Percentiles rank a stretch among this genome's conserved stretches.
phyloP scores from a whole-genome alignment of 2,888 invertebrate species.

The Fragum sueziense region DNA sequence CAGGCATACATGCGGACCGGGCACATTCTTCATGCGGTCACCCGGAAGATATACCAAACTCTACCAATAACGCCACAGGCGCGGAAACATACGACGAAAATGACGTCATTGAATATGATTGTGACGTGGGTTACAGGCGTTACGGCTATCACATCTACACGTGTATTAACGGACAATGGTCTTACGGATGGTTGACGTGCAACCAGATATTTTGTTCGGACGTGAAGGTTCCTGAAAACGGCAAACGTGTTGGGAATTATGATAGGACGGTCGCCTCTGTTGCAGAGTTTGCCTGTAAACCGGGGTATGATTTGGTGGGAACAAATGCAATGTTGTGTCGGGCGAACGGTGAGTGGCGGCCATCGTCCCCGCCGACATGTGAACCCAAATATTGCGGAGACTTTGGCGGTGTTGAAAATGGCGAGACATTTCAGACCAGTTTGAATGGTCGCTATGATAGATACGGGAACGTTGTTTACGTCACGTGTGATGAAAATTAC shows the following conservation, averaged over 20 bases:
- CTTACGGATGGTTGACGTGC: slow-evolving; percentile 16
- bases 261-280: slow-evolving; percentile 4
- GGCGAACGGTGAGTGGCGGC: slow-evolving; percentile 30
- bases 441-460: background rate
- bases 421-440: slow-evolving; percentile 13
- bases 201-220: slow-evolving; percentile 6
- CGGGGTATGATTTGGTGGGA: slow-evolving; percentile 24
- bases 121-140: slow-evolving; percentile 25
- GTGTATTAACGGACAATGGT: slow-evolving; percentile 8
- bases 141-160: background rate
- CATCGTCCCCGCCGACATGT: slow-evolving; percentile 28
- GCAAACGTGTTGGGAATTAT: background rate
- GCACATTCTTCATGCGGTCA: background rate
- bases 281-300: slow-evolving; percentile 21
- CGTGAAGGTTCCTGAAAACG: slow-evolving; percentile 31
- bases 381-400: slow-evolving; percentile 29
- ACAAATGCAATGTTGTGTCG: slow-evolving; percentile 12
- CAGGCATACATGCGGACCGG: no score
- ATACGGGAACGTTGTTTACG: slow-evolving; percentile 30
- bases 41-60: background rate
- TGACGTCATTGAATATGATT: slow-evolving; percentile 10
- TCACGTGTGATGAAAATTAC: slow-evolving; percentile 30
- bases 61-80: slow-evolving; percentile 15
- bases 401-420: slow-evolving; percentile 29
- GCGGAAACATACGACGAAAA: slow-evolving; percentile 4